phyloP scores from a whole-genome alignment of 1,140 invertebrate species.

The Cyrtorhinus lividipennis region DNA sequence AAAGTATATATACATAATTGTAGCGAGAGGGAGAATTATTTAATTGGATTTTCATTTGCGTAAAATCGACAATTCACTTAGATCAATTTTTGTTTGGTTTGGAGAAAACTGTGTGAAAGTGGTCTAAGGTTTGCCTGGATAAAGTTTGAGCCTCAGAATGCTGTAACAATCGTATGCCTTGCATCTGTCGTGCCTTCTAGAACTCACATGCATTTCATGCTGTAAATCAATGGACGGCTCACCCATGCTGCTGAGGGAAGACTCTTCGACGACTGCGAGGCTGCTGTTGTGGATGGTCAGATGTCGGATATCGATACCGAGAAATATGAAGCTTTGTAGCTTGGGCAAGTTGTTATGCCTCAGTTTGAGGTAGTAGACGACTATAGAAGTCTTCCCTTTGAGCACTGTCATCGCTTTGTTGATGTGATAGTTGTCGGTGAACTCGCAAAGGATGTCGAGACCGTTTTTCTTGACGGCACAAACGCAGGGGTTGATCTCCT shows the following conservation, averaged over 20 bases:
- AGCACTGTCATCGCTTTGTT: conserved; percentile 55
- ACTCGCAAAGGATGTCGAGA: conserved; percentile 71
- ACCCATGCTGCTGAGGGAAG: conserved; percentile 70
- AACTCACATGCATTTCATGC: conserved; percentile 1
- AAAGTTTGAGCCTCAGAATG: no score
- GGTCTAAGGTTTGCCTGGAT: no score
- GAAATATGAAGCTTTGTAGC: conserved; percentile 66
- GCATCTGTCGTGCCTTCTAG: not conserved
- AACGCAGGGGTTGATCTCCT: conserved; percentile 58
- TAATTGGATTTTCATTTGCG: no score
- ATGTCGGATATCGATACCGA: conserved; percentile 73
- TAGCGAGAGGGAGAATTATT: no score
- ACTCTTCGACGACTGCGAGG: conserved; percentile 68
- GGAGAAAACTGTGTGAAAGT: no score
- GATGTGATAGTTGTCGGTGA: conserved; percentile 58
- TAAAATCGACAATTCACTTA: no score
- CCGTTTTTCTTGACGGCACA: conserved; percentile 74
- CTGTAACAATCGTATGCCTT: no score
- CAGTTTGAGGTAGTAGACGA: conserved; percentile 73
- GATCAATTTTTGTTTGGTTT: no score
- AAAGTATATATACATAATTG: no score
- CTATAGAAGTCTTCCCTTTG: conserved; percentile 45
- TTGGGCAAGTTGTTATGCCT: conserved; percentile 68
- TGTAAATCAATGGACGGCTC: conserved; percentile 25
- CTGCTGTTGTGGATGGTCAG: conserved; percentile 76